phyloP scores from a whole-genome alignment of 2,888 invertebrate genomes.

The Ectropis crepuscularia region DNA sequence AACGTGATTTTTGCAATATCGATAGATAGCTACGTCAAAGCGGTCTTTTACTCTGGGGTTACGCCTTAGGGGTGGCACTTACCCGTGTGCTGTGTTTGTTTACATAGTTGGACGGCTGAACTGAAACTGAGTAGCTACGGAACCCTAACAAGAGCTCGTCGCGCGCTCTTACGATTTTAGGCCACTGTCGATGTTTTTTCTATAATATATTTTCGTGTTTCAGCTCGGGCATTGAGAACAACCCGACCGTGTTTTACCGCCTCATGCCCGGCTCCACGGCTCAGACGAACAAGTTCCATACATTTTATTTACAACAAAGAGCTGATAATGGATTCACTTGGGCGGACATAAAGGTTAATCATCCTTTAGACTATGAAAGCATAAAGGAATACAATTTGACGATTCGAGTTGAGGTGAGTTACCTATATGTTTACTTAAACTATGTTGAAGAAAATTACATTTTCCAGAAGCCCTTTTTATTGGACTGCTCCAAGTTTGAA shows the following conservation, averaged over 20 bases:
- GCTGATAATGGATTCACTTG: constrained; percentile 96
- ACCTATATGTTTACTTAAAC: background rate
- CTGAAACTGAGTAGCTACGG: background rate
- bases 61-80: too few relatives aligned
- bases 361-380: constrained; percentile 96
- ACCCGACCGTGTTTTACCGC: constrained; percentile 97
- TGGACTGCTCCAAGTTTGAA: too few relatives aligned
- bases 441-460: too few relatives aligned
- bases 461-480: too few relatives aligned
- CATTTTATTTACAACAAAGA: constrained; percentile 97
- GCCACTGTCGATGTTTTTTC: constrained; percentile 38
- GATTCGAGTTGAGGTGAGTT: constrained; percentile 95
- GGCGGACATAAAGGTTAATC: constrained; percentile 98
- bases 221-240: constrained; percentile 98
- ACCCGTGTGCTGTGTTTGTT: too few relatives aligned
- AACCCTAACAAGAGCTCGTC: background rate
- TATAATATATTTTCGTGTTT: constrained; percentile 62
- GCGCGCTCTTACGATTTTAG: constrained; percentile 15
- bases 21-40: too few relatives aligned
- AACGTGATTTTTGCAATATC: too few relatives aligned
- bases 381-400: constrained; percentile 98
- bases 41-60: too few relatives aligned
- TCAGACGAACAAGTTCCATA: constrained; percentile 97
- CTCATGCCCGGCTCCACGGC: constrained; percentile 98
- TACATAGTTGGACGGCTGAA: too few relatives aligned